Evolutionary conservation across 2,888 invertebrate species (phyloP), one percentile per base, ranked within the genome.

Genomic region (Dolomedes plantarius): DNA sequence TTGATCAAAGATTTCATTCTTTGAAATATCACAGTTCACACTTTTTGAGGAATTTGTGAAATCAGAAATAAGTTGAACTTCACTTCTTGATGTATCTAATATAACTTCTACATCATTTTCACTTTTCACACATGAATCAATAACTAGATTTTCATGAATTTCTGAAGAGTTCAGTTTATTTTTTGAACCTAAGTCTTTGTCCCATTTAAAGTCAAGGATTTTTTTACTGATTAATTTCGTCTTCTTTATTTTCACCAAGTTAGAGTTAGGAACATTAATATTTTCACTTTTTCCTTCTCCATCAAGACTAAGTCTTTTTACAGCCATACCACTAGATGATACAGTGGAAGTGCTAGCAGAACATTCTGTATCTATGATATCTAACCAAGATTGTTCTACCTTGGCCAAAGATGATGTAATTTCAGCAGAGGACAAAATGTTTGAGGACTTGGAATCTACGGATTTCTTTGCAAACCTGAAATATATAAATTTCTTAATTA

Each of bases 401-500:
- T 36, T 67, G n/a, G 32, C 9, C 19, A 36, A 27, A 32, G 67
- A 19, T 3, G 67, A 67, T n/a, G 32, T 23, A n/a, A 67, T 67
- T 19, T 67, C 67, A 19, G 16, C 16, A 28, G 67, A 32, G 31
- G 32, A 32, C 0, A 31, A 5, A 32, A 1, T 67, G n/a, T 19
- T 19, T n/a, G 32, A 32, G 13, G 6, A 67, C 7, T 67, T 31
- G 19, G 36, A 32, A 19, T 32, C 46, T 29, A 71, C 29, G 28
- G 27, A 65, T 50, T 77, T 77, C 64, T 77, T 83, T 27, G 82
- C 82, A 83, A 83, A 83, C 46, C 82, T 83, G 32, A 36, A 76
- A 67, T 23, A 23, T 16, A n/a, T n/a, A n/a, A n/a, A n/a, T n/a
- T n/a, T n/a, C n/a, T n/a, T n/a, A n/a, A n/a, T n/a, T n/a, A n/a